Percentiles rank a stretch among this genome's conserved stretches.
phyloP scores from a whole-genome alignment of 1,140 invertebrate species.

The Pogonognathellus flavescens region DNA sequence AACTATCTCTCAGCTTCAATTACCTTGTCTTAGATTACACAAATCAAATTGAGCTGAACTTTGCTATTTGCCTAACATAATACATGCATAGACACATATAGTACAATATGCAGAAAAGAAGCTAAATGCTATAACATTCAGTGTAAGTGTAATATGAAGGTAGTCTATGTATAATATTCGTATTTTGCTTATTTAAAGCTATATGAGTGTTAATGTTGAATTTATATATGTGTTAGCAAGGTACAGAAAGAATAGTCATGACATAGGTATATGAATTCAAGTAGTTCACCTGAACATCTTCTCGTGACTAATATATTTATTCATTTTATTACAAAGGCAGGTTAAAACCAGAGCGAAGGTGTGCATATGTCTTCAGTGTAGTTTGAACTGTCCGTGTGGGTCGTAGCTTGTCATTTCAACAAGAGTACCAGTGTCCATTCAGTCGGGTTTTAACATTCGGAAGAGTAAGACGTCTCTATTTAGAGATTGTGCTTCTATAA shows the following conservation, averaged over 20 bases:
- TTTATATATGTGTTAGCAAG: too few relatives aligned
- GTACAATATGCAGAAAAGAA: neutral
- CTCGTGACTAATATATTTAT: neutral
- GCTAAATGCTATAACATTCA: too few relatives aligned
- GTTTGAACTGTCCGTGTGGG: neutral
- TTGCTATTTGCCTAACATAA: neutral
- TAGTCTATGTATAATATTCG: too few relatives aligned
- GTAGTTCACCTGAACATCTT: neutral
- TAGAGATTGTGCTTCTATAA: neutral
- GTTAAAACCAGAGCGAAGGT: constrained; percentile 5
- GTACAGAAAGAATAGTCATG: neutral
- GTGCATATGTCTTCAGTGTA: neutral
- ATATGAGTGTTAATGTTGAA: too few relatives aligned
- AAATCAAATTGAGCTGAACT: constrained; percentile 45
- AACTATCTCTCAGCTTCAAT: neutral
- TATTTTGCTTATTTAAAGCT: too few relatives aligned
- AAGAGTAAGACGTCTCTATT: neutral
- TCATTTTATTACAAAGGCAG: neutral
- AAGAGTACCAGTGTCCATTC: neutral
- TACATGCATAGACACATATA: neutral
- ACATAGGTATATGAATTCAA: neutral
- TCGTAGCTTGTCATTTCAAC: neutral
- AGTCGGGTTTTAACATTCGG: neutral
- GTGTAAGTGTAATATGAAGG: too few relatives aligned
- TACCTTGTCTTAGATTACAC: constrained; percentile 53